Base-by-base conservation (phyloP, 1,140 invertebrate genomes). In the Colletes gigas region DNA sequence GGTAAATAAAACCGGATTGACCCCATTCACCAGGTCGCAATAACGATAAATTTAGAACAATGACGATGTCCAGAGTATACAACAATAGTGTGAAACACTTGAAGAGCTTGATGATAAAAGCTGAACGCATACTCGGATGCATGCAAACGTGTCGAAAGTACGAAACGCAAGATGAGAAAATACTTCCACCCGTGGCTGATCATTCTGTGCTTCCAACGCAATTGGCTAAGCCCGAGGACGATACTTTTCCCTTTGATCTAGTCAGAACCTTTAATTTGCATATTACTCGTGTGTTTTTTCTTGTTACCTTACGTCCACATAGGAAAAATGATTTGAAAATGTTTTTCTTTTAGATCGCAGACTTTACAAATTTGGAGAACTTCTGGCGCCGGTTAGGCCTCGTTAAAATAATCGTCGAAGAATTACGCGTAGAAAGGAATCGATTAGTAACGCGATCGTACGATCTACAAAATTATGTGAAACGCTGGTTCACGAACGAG, bases 121-220 rank as follows among this genome's bases (percentile, higher is more conserved):
- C 62, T 39, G 59, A 83, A 69, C 81, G 14, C 10, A 41, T 87
- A 17, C 55, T 86, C 7, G 44, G 5, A n/a, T 52, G 90, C 0
- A 55, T 89, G 12, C 60, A 89, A 52, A 88, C 88, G 10, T 93
- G 91, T 80, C 72, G 82, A 65, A 93, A 91, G 65, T 92, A 89
- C 21, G 91, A 93, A 81, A 88, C 86, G 0, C 70, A 83, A 21
- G 65, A 89, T 55, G 91, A 93, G 47, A 88, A 89, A 74, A 67
- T 90, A 65, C 19, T 89, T 74, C 78, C 84, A 7, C 85, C 76
- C 30, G 55, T 68, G 14, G 19, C 19, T 39, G 6, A 14, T 39
- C 12, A 59, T 21, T 19, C 1, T n/a, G 0, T 19, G 15, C 6
- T 12, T 4, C 3, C 14, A 30, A 3, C 6, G n/a, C 17, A 15